Conservation (phyloP, 2,113 vertebrate species). For the Phalacrocorax pelagicus region DNA sequence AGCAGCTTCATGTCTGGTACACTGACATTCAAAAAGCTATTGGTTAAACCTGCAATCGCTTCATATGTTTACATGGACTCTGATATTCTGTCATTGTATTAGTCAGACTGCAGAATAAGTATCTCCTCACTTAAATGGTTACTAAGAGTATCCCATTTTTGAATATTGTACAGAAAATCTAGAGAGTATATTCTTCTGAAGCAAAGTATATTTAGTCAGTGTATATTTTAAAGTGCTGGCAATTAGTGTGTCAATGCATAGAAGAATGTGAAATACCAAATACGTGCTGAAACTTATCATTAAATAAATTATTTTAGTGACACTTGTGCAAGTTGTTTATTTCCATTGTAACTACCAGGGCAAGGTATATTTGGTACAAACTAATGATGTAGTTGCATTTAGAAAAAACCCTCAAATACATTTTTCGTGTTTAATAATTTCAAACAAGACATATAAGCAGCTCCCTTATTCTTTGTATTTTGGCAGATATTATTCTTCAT, state of each 20-base stretch:
- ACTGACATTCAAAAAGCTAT: not conserved
- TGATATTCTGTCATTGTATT: not conserved
- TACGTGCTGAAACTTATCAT: not conserved
- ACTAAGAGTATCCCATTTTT: not conserved
- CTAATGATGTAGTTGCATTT: not conserved
- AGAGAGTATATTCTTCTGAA: not conserved
- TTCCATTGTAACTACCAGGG: not conserved
- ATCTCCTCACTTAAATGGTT: not conserved
- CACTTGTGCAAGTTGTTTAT: not conserved
- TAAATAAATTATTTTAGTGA: constrained; percentile 22
- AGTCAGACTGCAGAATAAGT: not conserved
- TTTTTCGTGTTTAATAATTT: constrained; percentile 1
- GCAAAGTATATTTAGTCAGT: not conserved
- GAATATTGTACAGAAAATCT: not conserved
- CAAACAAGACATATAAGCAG: not conserved
- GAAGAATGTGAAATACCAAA: constrained; percentile 17
- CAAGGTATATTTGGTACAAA: not conserved
- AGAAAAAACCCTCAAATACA: not conserved
- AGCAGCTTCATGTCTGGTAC: not conserved
- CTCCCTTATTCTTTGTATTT: not conserved
- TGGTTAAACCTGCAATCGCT: not conserved
- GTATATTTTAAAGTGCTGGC: not conserved
- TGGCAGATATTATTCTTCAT: not conserved
- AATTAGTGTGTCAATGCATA: not conserved
- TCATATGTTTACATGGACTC: not conserved